These are phyloP conservation scores for Elymnias hypermnestra DNA, from an alignment of 1,140 invertebrate species.

Conservation along the genomic window DNA sequence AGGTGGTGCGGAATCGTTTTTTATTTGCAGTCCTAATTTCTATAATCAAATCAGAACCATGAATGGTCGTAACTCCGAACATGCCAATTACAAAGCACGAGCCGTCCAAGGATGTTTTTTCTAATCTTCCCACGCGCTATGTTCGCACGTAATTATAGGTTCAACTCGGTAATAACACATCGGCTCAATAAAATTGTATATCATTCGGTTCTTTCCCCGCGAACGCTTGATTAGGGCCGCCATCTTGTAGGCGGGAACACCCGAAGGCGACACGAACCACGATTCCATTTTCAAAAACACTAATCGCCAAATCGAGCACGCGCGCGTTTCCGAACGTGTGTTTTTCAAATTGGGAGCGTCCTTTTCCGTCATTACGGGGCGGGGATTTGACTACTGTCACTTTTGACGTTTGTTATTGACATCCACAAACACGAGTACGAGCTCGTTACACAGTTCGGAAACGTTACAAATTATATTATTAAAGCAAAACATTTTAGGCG, in stretches of 20 bases:
- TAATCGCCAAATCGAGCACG: slow-evolving; percentile 69
- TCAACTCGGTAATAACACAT: slow-evolving; percentile 70
- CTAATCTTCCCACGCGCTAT: slow-evolving; percentile 70
- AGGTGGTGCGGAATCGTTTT: slow-evolving; percentile 24
- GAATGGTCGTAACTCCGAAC: slow-evolving; percentile 42
- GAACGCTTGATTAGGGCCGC: slow-evolving; percentile 66
- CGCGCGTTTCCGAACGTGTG: slow-evolving; percentile 61
- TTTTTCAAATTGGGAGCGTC: slow-evolving; percentile 68
- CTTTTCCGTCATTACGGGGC: slow-evolving; percentile 59
- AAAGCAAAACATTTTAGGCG: too few species aligned
- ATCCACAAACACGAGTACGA: slow-evolving; percentile 63
- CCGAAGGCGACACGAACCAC: slow-evolving; percentile 68
- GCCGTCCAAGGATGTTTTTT: slow-evolving; percentile 63
- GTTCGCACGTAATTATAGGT: slow-evolving; percentile 67
- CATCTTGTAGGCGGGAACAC: slow-evolving; percentile 68
- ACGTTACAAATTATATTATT: too few species aligned
- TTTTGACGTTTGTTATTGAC: slow-evolving; percentile 70
- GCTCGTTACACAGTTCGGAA: slow-evolving; percentile 53
- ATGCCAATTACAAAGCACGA: slow-evolving; percentile 68
- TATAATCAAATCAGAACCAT: slow-evolving; percentile 54
- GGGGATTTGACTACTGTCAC: slow-evolving; percentile 69
- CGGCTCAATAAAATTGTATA: slow-evolving; percentile 74
- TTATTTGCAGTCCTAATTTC: slow-evolving; percentile 40
- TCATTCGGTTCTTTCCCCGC: slow-evolving; percentile 64
- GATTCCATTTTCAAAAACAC: slow-evolving; percentile 72